A percentile compares a stretch with the other conserved stretches of the same genome.
Conservation (phyloP, 1,140 invertebrate genomes). For the Tribolium castaneum region DNA sequence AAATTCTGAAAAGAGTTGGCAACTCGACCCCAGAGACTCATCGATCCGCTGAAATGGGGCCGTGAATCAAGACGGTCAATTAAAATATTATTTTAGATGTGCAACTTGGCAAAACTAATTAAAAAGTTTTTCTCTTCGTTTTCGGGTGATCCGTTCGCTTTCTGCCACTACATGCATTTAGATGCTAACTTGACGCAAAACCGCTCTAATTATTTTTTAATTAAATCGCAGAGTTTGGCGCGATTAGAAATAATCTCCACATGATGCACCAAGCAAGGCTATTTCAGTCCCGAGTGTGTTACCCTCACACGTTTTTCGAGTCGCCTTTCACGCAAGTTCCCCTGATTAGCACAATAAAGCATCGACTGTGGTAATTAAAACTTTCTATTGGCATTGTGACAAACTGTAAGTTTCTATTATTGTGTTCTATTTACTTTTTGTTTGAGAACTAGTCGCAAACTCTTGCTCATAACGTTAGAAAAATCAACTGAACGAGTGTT, state of each 20-base stretch:
- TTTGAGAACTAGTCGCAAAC: not conserved
- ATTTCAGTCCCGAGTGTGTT: slow-evolving; percentile 1
- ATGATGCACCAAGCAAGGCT: not conserved
- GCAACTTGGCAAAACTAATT: slow-evolving; percentile 30
- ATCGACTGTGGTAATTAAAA: slow-evolving; percentile 41
- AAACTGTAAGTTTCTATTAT: slow-evolving; percentile 42
- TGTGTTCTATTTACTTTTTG: slow-evolving; percentile 45
- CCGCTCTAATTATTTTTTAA: not conserved
- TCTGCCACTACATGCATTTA: not conserved
- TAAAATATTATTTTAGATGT: slow-evolving; percentile 31
- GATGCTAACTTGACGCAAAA: not conserved
- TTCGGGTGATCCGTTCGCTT: slow-evolving; percentile 1
- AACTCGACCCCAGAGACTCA: slow-evolving; percentile 22
- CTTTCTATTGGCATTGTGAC: slow-evolving; percentile 46
- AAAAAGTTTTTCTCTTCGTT: not conserved
- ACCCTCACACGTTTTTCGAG: not conserved
- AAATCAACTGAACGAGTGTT: not conserved
- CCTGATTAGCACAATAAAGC: slow-evolving; percentile 19
- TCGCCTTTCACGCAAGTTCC: slow-evolving; percentile 1
- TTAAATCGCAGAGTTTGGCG: too few relatives aligned
- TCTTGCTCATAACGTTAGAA: not conserved
- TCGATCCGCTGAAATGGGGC: slow-evolving; percentile 4
- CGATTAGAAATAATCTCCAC: not conserved
- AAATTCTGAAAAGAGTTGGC: slow-evolving; percentile 33
- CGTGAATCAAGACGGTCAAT: slow-evolving; percentile 32